Conservation (phyloP, 2,888 invertebrate species). For the Glaucopsyche alexis region DNA sequence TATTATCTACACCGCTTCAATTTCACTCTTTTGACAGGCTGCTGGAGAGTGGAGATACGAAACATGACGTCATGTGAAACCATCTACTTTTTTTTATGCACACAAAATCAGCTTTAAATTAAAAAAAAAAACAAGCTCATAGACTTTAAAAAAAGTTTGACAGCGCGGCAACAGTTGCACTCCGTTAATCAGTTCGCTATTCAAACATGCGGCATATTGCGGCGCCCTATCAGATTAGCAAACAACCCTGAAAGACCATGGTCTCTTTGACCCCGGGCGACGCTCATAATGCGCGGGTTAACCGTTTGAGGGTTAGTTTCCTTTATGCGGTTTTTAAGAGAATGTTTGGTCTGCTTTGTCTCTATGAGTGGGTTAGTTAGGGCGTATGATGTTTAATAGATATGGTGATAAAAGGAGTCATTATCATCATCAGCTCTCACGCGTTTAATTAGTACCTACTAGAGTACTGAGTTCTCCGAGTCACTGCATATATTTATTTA, state of each 20-base stretch:
- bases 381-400: constrained; percentile 10
- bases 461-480: too few relatives aligned
- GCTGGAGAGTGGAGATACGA: background rate
- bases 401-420: background rate
- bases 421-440: background rate
- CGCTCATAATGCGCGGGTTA: constrained; percentile 54
- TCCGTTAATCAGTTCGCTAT: constrained; percentile 47
- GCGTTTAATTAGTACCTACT: too few relatives aligned
- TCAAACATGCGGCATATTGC: constrained; percentile 71
- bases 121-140: background rate
- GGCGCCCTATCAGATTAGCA: constrained; percentile 69
- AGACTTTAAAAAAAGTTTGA: background rate
- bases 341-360: constrained; percentile 15
- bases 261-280: constrained; percentile 41
- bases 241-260: constrained; percentile 55
- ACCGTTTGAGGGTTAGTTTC: constrained; percentile 55
- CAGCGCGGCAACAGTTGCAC: constrained; percentile 48
- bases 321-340: constrained; percentile 44
- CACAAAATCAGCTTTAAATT: too few relatives aligned
- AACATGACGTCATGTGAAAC: too few relatives aligned
- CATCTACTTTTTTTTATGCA: background rate
- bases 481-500: too few relatives aligned
- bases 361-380: constrained; percentile 7
- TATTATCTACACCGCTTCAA: too few relatives aligned
- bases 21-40: background rate